phyloP scores from a whole-genome alignment of 2,797 vertebrate genomes.

The Pipistrellus nathusii region DNA sequence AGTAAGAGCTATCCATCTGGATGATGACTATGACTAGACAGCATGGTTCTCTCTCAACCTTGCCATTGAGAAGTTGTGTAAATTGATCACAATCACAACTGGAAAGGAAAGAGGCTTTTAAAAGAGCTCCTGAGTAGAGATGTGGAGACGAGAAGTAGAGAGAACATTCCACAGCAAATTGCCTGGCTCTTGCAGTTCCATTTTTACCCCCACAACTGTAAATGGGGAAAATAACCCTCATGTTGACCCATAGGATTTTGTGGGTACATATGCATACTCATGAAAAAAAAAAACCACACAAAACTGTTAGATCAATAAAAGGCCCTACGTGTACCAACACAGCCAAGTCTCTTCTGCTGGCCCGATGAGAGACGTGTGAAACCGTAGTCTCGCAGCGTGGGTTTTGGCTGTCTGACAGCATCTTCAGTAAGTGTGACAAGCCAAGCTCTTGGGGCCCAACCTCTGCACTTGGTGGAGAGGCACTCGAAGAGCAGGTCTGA shows the following conservation, averaged over 20 bases:
- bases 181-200: background rate
- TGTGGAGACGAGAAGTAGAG: background rate
- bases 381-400: background rate
- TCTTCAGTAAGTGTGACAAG: background rate
- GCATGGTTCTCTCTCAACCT: background rate
- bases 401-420: background rate
- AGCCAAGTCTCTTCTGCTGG: background rate
- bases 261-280: accelerated
- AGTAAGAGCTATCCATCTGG: background rate
- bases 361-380: background rate
- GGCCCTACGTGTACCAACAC: background rate
- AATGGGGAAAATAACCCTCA: background rate
- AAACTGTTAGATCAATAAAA: accelerated
- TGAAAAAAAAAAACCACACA: background rate
- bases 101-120: background rate
- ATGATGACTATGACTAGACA: background rate
- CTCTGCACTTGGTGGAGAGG: background rate
- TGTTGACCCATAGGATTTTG: background rate
- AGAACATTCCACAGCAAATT: no score
- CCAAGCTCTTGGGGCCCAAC: background rate
- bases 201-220: background rate
- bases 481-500: accelerated
- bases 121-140: background rate
- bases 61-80: background rate
- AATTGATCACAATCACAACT: background rate